phyloP scores from a whole-genome alignment of 2,888 invertebrate species.

The Nomada flava region DNA sequence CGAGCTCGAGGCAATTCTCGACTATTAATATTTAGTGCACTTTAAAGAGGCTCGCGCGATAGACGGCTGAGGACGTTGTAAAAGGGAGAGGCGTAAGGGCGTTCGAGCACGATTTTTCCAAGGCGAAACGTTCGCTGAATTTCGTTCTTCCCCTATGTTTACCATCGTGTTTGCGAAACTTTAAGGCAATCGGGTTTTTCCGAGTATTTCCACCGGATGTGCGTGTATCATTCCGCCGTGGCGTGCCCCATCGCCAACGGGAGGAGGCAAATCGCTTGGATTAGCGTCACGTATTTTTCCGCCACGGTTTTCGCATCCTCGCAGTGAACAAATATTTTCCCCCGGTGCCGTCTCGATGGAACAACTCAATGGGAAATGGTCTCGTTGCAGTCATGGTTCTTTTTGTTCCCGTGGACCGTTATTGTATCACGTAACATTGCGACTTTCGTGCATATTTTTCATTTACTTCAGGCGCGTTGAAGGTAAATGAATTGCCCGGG shows the following conservation, averaged over 20 bases:
- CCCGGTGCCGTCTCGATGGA: not conserved
- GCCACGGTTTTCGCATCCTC: not conserved
- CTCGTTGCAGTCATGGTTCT: not conserved
- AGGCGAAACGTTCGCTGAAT: not conserved
- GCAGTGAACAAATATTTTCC: conserved; percentile 11
- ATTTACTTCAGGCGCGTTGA: not conserved
- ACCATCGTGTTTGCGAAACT: conserved; percentile 12
- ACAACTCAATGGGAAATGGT: conserved; percentile 14
- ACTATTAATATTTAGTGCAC: conserved; percentile 54
- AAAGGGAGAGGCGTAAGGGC: not conserved
- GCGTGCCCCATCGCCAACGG: not conserved
- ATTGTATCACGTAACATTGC: not conserved
- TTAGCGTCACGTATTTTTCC: conserved; percentile 28
- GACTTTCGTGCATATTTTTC: not conserved
- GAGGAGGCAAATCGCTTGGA: conserved; percentile 12
- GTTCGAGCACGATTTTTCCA: not conserved
- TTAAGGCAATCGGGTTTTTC: conserved; percentile 30
- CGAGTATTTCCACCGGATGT: conserved; percentile 1
- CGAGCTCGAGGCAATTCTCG: conserved; percentile 35
- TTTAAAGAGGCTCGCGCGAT: conserved; percentile 30
- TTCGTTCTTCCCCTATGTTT: conserved; percentile 3
- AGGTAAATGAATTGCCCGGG: not conserved
- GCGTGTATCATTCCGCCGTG: conserved; percentile 4
- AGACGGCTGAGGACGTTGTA: not conserved
- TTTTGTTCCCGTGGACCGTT: not conserved